These are phyloP conservation scores for Enteromius mattozi DNA, from an alignment of 2,797 vertebrate genomes.

Conservation along the genomic window DNA sequence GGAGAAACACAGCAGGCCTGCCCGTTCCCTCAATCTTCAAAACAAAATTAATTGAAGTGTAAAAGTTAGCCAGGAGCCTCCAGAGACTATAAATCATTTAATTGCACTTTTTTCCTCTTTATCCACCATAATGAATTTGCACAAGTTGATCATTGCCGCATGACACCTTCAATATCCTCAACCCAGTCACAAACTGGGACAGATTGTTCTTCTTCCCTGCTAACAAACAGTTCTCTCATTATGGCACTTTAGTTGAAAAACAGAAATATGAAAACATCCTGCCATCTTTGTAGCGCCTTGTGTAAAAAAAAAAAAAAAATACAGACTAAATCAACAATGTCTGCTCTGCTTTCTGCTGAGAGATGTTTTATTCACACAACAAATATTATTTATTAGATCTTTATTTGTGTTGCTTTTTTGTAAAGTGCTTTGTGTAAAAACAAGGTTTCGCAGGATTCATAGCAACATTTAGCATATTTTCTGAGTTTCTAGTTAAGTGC, in stretches of 20 bases:
- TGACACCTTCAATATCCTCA: conserved; percentile 8
- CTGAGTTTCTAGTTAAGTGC: background rate
- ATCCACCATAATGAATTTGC: conserved; percentile 25
- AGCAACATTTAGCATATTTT: background rate
- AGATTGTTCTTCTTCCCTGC: background rate
- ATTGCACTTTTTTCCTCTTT: conserved; percentile 2
- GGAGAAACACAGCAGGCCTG: conserved; percentile 26
- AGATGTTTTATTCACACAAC: background rate
- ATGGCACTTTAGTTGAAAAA: background rate
- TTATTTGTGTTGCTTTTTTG: background rate
- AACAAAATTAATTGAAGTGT: conserved; percentile 52
- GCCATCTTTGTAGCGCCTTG: background rate
- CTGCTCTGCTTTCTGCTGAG: background rate
- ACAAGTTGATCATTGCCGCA: conserved; percentile 31
- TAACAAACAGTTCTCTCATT: background rate
- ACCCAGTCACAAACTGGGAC: conserved; percentile 12
- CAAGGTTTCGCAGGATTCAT: background rate
- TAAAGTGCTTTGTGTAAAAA: background rate
- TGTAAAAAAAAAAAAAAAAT: background rate
- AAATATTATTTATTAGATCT: background rate
- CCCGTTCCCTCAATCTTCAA: conserved; percentile 48
- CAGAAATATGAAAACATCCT: background rate
- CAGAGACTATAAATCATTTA: conserved; percentile 39
- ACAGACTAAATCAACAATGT: background rate
- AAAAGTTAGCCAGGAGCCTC: conserved; percentile 37